phyloP scores from a whole-genome alignment of 2,888 invertebrate genomes.

The Heliconius sara region DNA sequence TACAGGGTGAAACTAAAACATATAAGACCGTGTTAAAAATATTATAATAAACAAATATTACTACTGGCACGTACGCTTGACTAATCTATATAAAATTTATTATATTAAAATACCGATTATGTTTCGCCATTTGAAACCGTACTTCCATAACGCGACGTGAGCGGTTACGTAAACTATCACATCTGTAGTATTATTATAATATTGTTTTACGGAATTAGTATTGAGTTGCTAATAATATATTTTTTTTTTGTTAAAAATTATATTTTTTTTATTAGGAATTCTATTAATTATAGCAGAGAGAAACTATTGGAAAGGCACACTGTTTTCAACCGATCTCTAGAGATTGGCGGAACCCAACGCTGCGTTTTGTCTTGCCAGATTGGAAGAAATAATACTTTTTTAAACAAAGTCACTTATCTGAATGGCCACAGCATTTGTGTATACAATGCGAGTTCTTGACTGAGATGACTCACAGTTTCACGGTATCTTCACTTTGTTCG shows the following conservation, averaged over 20 bases:
- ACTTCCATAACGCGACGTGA: slow-evolving; percentile 7
- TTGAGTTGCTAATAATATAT: slow-evolving; percentile 20
- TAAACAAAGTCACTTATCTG: neutral
- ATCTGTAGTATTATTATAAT: slow-evolving; percentile 16
- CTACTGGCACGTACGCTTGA: neutral
- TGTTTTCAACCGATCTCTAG: neutral
- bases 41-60: neutral
- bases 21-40: neutral
- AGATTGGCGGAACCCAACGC: no score
- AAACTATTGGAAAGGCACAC: neutral
- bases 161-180: slow-evolving; percentile 19
- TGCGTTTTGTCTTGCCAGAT: no score
- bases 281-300: neutral
- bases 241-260: neutral
- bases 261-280: neutral
- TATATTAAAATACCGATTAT: neutral
- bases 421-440: neutral
- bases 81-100: slow-evolving; percentile 4
- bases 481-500: no score
- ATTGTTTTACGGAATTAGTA: slow-evolving; percentile 38
- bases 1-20: no score
- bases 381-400: neutral
- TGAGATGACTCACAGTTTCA: no score
- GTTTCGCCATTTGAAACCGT: slow-evolving; percentile 15
- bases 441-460: neutral